Percentiles rank a stretch among this genome's conserved stretches.
Evolutionary conservation across 2,113 vertebrate species (phyloP).

Genomic region (Cichladusa arquata): DNA sequence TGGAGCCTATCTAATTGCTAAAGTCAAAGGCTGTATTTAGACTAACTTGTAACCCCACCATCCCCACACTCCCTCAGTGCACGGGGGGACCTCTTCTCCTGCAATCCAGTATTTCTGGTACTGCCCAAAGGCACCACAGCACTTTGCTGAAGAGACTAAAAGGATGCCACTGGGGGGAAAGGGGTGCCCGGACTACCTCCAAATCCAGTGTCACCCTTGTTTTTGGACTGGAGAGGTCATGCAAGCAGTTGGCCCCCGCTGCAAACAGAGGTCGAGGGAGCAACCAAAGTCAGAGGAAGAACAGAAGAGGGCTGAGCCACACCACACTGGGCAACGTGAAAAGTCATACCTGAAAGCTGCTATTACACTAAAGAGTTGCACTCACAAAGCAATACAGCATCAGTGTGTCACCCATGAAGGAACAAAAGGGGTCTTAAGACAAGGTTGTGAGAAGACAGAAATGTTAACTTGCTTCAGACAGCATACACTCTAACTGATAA

Average conservation of each 20-base stretch:
- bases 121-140: rapidly evolving
- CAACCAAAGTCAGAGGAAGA: background rate
- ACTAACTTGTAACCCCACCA: background rate
- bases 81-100: background rate
- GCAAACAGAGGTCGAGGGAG: background rate
- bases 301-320: background rate
- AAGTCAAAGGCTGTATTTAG: background rate
- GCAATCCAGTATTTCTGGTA: background rate
- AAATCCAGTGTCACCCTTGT: rapidly evolving
- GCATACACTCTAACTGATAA: background rate
- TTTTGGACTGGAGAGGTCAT: background rate
- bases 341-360: background rate
- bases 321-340: background rate
- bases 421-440: background rate
- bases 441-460: background rate
- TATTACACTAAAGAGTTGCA: background rate
- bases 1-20: background rate
- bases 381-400: background rate
- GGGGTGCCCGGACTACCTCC: background rate
- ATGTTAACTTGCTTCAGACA: background rate
- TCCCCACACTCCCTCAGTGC: background rate
- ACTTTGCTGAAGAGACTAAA: background rate
- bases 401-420: background rate
- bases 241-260: background rate
- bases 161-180: rapidly evolving